Base-by-base conservation (phyloP, 1,140 invertebrate genomes). In the Venustaconcha ellipsiformis region DNA sequence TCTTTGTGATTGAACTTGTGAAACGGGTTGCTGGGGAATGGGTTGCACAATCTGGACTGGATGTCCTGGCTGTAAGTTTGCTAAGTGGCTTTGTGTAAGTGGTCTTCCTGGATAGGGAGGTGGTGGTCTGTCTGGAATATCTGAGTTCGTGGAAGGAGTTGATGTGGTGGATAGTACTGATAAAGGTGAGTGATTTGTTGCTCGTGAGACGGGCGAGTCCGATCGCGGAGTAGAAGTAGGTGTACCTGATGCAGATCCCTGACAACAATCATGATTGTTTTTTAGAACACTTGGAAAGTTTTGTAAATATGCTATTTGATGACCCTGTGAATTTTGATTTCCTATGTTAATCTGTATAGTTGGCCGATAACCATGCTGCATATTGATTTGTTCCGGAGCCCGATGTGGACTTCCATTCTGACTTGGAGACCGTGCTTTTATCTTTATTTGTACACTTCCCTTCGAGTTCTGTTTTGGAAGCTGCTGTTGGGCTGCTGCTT, bases 91-190 rank as follows among this genome's bases (percentile, higher is more conserved):
- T 4, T 59, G 57, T 37, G 8, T 37, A 26, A 77, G 8, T 26
- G 75, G 75, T 72, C 75, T 66, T 18, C 69, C 65, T 23, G 88
- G 86, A 78, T 89, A 89, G 11, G 88, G 88, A 26, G 88, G 88
- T 26, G 88, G 88, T 15, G 86, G 88, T 78, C 85, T 85, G 62
- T 88, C 86, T 37, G 87, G 86, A 77, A 88, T 83, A 78, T 89
- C 87, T 20, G 87, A 89, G 74, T 87, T 88, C 20, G 85, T 88
- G 57, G 88, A 88, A 13, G 88, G 88, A 11, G 87, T 86, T 20
- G 88, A 89, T 55, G 80, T 83, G 1, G 86, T 87, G 13, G 86
- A 87, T 63, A 82, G 68, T 71, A 88, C 81, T 63, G 87, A 88
- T 75, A 87, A 78, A 15, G 88, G 88, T 23, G 87, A 88, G 75